These are phyloP conservation scores for Isotomurus palustris DNA, from an alignment of 2,888 invertebrate genomes.

Conservation along the genomic window DNA sequence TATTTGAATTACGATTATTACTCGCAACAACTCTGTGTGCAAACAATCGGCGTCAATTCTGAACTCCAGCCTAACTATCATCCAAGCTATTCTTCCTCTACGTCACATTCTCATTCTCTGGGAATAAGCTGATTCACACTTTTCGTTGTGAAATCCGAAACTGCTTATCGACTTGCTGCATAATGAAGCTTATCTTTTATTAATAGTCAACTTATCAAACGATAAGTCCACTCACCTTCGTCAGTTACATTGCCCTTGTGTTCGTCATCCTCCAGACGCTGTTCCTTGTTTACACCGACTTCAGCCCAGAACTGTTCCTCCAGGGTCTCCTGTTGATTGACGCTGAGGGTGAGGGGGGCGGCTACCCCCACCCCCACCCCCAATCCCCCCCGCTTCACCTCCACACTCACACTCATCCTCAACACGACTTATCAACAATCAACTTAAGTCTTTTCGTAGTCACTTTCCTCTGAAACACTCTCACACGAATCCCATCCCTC, in stretches of 20 bases:
- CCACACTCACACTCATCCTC: constrained; percentile 34
- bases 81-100: too few species aligned
- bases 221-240: constrained; percentile 36
- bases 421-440: too few species aligned
- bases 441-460: not conserved
- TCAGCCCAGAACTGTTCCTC: constrained; percentile 44
- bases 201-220: not conserved
- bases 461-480: not conserved
- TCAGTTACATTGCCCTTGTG: constrained; percentile 46
- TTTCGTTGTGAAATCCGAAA: too few species aligned
- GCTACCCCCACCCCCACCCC: constrained; percentile 28
- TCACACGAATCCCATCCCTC: not conserved
- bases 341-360: constrained; percentile 36
- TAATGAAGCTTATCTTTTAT: not conserved
- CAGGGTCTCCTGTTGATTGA: constrained; percentile 35
- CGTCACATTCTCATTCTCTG: too few species aligned
- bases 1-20: too few species aligned
- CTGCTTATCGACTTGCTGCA: too few species aligned
- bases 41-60: too few species aligned
- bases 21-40: too few species aligned
- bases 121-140: too few species aligned
- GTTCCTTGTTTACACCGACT: constrained; percentile 39
- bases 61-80: too few species aligned
- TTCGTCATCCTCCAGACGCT: constrained; percentile 45
- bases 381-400: constrained; percentile 27